Base-by-base conservation (phyloP, 2,113 vertebrate species). In the Gila orcuttii region DNA sequence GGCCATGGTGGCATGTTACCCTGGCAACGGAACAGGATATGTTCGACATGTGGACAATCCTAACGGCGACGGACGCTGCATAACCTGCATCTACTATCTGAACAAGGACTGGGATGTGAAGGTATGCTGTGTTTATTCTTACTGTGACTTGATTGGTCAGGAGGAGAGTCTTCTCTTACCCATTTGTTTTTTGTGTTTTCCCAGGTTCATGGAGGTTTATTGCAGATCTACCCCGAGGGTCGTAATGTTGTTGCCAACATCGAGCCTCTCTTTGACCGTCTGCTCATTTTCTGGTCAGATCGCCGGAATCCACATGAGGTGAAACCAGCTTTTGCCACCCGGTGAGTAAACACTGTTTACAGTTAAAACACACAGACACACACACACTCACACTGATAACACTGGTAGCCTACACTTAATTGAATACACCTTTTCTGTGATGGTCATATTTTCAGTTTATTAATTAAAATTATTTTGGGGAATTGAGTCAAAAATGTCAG, bases 1-100 rank as follows among this genome's bases (percentile, higher is more conserved):
- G 97, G 97, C 96, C 21, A 98, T 98, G 97, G 97, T 97, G 89
- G 97, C 97, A 10, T 98, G 97, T 94, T 98, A 98, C 89, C 97
- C 97, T 42, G 96, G 97, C 74, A 96, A 95, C 3, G 96, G 97
- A 47, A 94, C 96, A 55, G 96, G 96, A 50, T 98, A 97, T 7
- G 96, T 98, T 88, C 95, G 97, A 84, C 97, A 98, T 28, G 96
- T 98, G 85, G 97, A 98, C 93, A 98, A 97, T 90, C 97, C 97
- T 4, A 96, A 97, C 0, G 94, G 96, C 5, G 97, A 97, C 4
- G 97, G 97, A 36, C 97, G 97, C 91, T 97, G 96, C 90, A 95
- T 98, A 93, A 98, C 97, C 1, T 98, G 97, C 85, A 98, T 98
- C 91, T 98, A 98, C 94, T 98, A 98, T 93, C 96, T 97, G 60